Evolutionary conservation across 2,113 vertebrate species (phyloP).

Genomic region (Oreotrochilus melanogaster): DNA sequence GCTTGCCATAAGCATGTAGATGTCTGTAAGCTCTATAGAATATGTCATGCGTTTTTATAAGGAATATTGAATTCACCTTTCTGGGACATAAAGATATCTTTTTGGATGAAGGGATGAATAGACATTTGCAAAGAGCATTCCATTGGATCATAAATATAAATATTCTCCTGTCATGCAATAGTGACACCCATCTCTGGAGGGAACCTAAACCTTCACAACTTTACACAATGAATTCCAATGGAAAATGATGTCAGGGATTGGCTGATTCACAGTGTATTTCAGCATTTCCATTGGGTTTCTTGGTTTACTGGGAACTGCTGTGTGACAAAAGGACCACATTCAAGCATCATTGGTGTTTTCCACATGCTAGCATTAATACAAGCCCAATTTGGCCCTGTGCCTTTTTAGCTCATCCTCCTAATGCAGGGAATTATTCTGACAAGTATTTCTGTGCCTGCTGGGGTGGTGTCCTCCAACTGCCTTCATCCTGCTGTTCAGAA

Average conservation of each 20-base stretch:
- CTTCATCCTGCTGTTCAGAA: slow-evolving; percentile 44
- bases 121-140: neutral
- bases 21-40: neutral
- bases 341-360: neutral
- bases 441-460: slow-evolving; percentile 28
- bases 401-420: slow-evolving; percentile 33
- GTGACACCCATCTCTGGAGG: neutral
- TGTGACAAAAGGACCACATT: neutral
- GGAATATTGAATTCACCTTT: neutral
- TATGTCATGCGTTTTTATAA: neutral
- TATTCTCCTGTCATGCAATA: neutral
- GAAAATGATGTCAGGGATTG: neutral
- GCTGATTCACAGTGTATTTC: neutral
- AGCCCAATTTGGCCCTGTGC: neutral
- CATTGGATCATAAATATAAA: neutral
- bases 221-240: neutral
- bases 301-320: neutral
- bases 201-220: neutral
- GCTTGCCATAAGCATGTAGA: neutral
- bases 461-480: slow-evolving; percentile 9
- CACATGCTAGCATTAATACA: neutral
- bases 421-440: slow-evolving; percentile 20
- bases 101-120: neutral
- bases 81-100: neutral
- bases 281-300: neutral